These are phyloP conservation scores for Clepsis dumicolana DNA, from an alignment of 2,888 invertebrate species.

Conservation along the genomic window DNA sequence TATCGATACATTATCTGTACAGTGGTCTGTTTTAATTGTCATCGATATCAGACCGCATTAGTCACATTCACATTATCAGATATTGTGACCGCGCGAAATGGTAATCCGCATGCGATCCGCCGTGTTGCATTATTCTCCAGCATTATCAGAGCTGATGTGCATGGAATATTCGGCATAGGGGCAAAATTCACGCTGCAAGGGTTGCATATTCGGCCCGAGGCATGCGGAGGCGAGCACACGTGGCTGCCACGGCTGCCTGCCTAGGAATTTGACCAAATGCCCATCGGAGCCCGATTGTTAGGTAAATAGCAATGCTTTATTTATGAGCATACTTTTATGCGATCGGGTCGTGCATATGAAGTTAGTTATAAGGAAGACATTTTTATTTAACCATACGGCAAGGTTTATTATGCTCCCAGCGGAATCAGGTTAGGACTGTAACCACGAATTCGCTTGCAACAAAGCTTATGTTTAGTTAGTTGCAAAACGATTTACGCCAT, in stretches of 20 bases:
- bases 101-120: constrained; percentile 60
- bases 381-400: constrained; percentile 47
- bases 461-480: constrained; percentile 54
- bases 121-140: constrained; percentile 66
- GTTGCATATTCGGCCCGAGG: constrained; percentile 78
- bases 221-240: constrained; percentile 81
- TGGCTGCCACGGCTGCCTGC: constrained; percentile 78
- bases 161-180: constrained; percentile 81
- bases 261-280: constrained; percentile 85
- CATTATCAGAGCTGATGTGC: constrained; percentile 74
- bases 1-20: constrained; percentile 16
- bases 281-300: constrained; percentile 80
- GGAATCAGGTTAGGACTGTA: constrained; percentile 30
- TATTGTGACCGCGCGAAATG: constrained; percentile 51
- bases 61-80: constrained; percentile 47
- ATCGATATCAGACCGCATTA: constrained; percentile 54
- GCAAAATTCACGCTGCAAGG: constrained; percentile 77
- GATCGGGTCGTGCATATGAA: constrained; percentile 57
- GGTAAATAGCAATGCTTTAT: constrained; percentile 81
- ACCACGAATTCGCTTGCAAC: constrained; percentile 45
- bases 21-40: constrained; percentile 49
- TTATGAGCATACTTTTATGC: constrained; percentile 69
- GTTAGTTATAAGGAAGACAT: constrained; percentile 58
- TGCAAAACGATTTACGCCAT: constrained; percentile 62
- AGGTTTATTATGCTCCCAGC: constrained; percentile 9